Evolutionary conservation across 2,888 invertebrate genomes (phyloP).

Genomic region (Phalangium opilio): DNA sequence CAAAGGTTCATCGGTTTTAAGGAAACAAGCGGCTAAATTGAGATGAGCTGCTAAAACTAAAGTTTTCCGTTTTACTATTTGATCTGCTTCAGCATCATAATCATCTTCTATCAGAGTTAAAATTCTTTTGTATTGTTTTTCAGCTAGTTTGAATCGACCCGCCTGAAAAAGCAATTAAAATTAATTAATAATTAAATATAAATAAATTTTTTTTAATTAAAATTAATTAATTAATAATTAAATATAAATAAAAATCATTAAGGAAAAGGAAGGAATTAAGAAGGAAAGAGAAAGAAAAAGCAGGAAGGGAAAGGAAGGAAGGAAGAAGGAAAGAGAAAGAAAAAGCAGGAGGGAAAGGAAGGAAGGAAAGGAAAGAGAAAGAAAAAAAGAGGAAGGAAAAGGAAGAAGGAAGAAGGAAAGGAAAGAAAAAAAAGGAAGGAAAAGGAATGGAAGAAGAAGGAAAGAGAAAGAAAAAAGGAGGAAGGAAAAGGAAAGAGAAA

Average conservation of each 20-base stretch:
- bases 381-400: too few relatives aligned
- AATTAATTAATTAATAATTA: neutral
- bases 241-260: neutral
- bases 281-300: neutral
- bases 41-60: conserved; percentile 53
- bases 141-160: conserved; percentile 57
- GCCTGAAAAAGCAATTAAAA: conserved; percentile 25
- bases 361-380: too few relatives aligned
- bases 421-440: too few relatives aligned
- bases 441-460: too few relatives aligned
- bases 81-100: conserved; percentile 29
- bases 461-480: too few relatives aligned
- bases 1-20: conserved; percentile 54
- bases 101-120: conserved; percentile 45
- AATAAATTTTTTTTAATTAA: too few relatives aligned
- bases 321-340: too few relatives aligned
- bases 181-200: neutral
- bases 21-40: conserved; percentile 64
- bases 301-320: too few relatives aligned
- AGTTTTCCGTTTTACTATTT: conserved; percentile 36
- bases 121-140: conserved; percentile 72
- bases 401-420: too few relatives aligned
- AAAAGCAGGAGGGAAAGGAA: too few relatives aligned
- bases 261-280: too few relatives aligned
- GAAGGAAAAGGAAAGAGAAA: too few relatives aligned